phyloP scores from a whole-genome alignment of 1,140 invertebrate species.

The Megalonaias nervosa region DNA sequence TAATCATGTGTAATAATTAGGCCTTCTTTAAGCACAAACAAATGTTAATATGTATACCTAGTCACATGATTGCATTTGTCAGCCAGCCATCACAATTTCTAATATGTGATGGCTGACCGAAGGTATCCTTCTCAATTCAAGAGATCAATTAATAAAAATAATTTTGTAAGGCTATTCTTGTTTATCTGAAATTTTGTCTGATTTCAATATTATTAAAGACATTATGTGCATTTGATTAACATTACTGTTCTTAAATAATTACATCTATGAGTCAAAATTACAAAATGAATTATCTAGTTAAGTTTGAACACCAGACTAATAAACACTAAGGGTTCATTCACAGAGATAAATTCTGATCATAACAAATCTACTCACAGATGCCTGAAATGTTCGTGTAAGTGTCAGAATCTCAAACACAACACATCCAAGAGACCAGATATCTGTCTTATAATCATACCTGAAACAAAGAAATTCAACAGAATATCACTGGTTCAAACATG shows the following conservation, averaged over 20 bases:
- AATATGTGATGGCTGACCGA: too few relatives aligned
- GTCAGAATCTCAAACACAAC: constrained; percentile 84
- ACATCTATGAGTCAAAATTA: neutral
- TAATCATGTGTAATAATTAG: too few relatives aligned
- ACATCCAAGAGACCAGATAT: constrained; percentile 91
- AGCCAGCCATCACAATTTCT: too few relatives aligned
- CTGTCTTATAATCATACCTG: constrained; percentile 75
- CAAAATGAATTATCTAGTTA: neutral
- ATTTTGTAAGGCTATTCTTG: too few relatives aligned
- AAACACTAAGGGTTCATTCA: neutral
- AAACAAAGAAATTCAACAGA: constrained; percentile 13
- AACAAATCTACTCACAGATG: constrained; percentile 71
- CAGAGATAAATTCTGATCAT: neutral
- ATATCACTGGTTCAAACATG: neutral
- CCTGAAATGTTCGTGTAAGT: constrained; percentile 77
- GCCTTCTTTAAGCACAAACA: too few relatives aligned
- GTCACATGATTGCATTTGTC: too few relatives aligned
- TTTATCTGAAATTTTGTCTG: too few relatives aligned
- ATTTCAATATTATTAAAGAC: too few relatives aligned
- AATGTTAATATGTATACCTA: too few relatives aligned
- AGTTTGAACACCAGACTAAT: neutral
- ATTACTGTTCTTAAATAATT: neutral
- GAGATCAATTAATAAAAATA: too few relatives aligned
- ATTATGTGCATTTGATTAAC: too few relatives aligned
- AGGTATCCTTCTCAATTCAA: too few relatives aligned